Conservation (phyloP, 2,113 vertebrate genomes). For the Bostrychus sinensis region DNA sequence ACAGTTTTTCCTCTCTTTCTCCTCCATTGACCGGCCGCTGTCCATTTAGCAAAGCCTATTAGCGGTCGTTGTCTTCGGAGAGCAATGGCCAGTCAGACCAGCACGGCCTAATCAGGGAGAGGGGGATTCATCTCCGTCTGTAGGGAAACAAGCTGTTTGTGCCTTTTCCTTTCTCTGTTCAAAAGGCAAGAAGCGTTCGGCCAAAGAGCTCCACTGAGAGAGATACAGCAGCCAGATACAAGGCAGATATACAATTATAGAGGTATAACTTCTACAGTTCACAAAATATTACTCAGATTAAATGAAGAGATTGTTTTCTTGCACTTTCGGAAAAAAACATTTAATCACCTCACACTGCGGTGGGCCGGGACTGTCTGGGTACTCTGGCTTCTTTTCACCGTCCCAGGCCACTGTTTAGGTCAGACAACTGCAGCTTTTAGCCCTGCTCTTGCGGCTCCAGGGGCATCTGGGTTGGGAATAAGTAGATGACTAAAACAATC, state of each 20-base stretch:
- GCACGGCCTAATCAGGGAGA: conserved; percentile 37
- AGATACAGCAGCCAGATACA: conserved; percentile 3
- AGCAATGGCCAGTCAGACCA: conserved; percentile 43
- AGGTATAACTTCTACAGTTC: too few relatives aligned
- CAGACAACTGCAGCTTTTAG: too few relatives aligned
- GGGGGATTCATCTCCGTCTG: conserved; percentile 50
- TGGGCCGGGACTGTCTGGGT: too few relatives aligned
- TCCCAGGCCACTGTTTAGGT: too few relatives aligned
- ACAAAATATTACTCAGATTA: too few relatives aligned
- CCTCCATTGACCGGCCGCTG: conserved; percentile 27
- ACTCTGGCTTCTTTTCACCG: too few relatives aligned
- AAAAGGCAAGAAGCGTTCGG: conserved; percentile 16
- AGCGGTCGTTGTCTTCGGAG: conserved; percentile 46
- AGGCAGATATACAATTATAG: not conserved
- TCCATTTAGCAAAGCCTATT: conserved; percentile 61
- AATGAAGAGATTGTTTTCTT: too few relatives aligned
- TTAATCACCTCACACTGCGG: too few relatives aligned
- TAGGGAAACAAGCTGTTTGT: conserved; percentile 18
- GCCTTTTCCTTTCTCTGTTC: conserved; percentile 24
- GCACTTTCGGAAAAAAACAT: too few relatives aligned
- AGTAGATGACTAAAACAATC: too few relatives aligned
- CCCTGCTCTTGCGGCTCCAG: too few relatives aligned
- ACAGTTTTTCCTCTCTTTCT: conserved; percentile 8
- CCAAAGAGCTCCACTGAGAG: conserved; percentile 35
- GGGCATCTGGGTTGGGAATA: too few relatives aligned